phyloP scores from a whole-genome alignment of 2,888 invertebrate species.

The Drosophila fulvimacula region DNA sequence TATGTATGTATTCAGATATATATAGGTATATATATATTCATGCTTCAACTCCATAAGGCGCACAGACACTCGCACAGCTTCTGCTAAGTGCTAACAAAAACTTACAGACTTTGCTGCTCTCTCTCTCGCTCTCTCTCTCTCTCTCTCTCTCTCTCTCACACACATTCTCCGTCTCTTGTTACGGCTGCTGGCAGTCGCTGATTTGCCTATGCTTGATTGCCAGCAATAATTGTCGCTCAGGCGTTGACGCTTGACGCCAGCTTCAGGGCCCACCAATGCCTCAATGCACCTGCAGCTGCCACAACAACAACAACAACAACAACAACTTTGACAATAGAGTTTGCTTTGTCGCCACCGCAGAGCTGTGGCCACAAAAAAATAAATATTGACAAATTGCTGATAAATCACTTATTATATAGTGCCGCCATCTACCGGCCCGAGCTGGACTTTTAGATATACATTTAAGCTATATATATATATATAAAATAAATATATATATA shows the following conservation, averaged over 20 bases:
- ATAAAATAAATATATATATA: neutral
- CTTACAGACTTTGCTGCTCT: too few relatives aligned
- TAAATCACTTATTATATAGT: constrained; percentile 37
- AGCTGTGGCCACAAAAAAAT: constrained; percentile 26
- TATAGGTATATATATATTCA: neutral
- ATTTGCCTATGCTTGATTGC: constrained; percentile 63
- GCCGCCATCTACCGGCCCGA: constrained; percentile 43
- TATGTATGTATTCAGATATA: neutral
- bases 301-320: constrained; percentile 8
- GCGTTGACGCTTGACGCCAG: constrained; percentile 70
- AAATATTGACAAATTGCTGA: constrained; percentile 53
- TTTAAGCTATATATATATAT: neutral
- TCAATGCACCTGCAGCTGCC: constrained; percentile 46
- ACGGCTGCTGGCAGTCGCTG: constrained; percentile 11
- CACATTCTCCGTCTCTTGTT: neutral
- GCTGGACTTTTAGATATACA: neutral
- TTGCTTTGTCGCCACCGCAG: constrained; percentile 34
- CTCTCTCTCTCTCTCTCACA: neutral
- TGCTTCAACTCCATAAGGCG: constrained; percentile 3
- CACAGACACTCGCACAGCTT: neutral
- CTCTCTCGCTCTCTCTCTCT: neutral
- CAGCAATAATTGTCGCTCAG: constrained; percentile 72
- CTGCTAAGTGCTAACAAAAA: constrained; percentile 9
- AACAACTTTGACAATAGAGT: constrained; percentile 10
- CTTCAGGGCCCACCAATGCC: constrained; percentile 41